A percentile compares a stretch with the other conserved stretches of the same genome.
Evolutionary conservation across 2,113 vertebrate species (phyloP).

Genomic region (Chaetodon trifascialis): DNA sequence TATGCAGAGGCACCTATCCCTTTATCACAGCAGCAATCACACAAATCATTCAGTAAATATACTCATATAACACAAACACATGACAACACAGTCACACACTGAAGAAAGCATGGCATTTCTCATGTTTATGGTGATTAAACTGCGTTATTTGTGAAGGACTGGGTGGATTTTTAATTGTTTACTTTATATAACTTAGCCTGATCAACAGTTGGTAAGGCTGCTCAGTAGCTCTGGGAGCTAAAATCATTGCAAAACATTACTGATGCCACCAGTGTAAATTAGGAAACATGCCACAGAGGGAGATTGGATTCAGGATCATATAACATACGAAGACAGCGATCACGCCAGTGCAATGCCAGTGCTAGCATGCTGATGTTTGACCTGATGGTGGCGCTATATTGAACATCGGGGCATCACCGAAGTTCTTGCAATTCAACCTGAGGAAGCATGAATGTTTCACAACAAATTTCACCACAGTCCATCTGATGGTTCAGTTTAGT

Average conservation of each 20-base stretch:
- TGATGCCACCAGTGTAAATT: neutral
- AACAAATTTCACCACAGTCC: neutral
- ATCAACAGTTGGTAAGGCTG: neutral
- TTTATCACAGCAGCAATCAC: slow-evolving; percentile 36
- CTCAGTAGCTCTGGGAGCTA: neutral
- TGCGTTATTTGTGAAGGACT: neutral
- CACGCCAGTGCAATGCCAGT: no score
- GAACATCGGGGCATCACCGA: no score
- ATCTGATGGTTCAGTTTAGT: no score
- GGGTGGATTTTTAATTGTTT: neutral
- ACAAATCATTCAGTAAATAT: slow-evolving; percentile 45
- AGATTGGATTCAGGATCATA: no score
- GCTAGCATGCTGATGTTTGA: no score
- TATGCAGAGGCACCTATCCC: slow-evolving; percentile 53
- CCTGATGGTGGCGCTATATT: no score
- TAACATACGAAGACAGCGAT: no score
- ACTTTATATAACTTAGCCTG: neutral
- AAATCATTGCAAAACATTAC: neutral
- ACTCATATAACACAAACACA: slow-evolving; percentile 43
- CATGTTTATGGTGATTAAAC: neutral
- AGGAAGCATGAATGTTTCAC: no score
- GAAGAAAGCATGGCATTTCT: slow-evolving; percentile 7
- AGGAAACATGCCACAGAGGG: neutral
- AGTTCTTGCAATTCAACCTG: no score
- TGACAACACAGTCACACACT: neutral